phyloP scores from a whole-genome alignment of 1,140 invertebrate species.

The Galendromus occidentalis region DNA sequence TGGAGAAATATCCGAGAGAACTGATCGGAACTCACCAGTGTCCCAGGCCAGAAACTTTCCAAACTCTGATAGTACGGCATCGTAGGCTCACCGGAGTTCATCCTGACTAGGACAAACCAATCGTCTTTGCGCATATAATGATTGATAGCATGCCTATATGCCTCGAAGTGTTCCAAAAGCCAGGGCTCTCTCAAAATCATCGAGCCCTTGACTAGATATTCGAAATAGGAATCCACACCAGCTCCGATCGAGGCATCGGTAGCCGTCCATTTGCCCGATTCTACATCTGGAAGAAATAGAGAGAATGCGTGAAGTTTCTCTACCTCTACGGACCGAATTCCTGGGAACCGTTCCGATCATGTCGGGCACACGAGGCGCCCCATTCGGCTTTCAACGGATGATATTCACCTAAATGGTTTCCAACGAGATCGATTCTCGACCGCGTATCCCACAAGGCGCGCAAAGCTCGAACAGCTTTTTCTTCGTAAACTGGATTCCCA shows the following conservation, averaged over 20 bases:
- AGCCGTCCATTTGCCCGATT: constrained; percentile 87
- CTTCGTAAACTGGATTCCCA: constrained; percentile 80
- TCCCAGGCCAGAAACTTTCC: constrained; percentile 94
- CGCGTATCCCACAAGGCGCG: constrained; percentile 61
- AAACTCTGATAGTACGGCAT: constrained; percentile 91
- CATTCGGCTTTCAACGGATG: no score
- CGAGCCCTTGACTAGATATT: constrained; percentile 91
- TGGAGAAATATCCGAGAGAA: constrained; percentile 14
- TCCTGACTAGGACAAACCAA: constrained; percentile 28
- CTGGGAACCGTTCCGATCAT: no score
- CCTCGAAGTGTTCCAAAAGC: constrained; percentile 41
- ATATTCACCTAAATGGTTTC: constrained; percentile 3
- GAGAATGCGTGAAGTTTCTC: no score
- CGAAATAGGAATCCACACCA: constrained; percentile 95
- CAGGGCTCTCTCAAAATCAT: constrained; percentile 49
- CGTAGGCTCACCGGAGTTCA: constrained; percentile 70
- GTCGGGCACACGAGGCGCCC: no score
- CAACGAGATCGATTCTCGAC: constrained; percentile 60
- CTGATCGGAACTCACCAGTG: constrained; percentile 41
- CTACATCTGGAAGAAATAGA: constrained; percentile 40
- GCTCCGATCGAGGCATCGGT: constrained; percentile 76
- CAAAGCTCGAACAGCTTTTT: constrained; percentile 75
- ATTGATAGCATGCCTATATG: constrained; percentile 48
- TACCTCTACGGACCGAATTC: no score
- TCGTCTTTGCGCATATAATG: constrained; percentile 79